A percentile compares a stretch with the other conserved stretches of the same genome.
phyloP scores from a whole-genome alignment of 2,113 vertebrate species.

The Acrocephalus kingi region DNA sequence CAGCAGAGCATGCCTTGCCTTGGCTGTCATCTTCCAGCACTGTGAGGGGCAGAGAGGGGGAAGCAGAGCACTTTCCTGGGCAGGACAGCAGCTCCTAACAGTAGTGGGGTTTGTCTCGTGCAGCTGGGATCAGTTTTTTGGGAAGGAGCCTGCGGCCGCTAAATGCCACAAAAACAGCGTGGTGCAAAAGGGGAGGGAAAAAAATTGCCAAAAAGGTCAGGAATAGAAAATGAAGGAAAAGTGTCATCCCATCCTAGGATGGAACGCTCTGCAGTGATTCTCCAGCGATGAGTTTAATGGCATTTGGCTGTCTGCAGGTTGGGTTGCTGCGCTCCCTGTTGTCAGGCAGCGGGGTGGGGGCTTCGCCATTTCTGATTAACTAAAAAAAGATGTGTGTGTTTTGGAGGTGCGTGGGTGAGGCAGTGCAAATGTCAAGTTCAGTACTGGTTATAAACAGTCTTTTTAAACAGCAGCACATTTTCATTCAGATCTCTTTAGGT shows the following conservation, averaged over 20 bases:
- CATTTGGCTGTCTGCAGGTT: conserved; percentile 47
- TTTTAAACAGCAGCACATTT: conserved; percentile 57
- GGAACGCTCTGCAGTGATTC: background rate
- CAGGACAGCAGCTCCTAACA: background rate
- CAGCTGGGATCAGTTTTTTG: background rate
- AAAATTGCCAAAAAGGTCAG: background rate
- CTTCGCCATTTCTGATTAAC: conserved; percentile 45
- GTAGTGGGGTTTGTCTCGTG: background rate
- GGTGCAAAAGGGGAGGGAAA: background rate
- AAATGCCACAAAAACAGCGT: background rate
- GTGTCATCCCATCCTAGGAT: background rate
- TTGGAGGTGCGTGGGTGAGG: conserved; percentile 37
- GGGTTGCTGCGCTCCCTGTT: conserved; percentile 10
- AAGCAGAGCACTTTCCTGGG: background rate
- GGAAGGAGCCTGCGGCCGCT: background rate
- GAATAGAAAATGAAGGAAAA: background rate
- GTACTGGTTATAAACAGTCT: conserved; percentile 46
- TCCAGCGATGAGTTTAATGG: background rate
- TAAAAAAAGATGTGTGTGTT: conserved; percentile 58
- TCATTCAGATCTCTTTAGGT: conserved; percentile 69
- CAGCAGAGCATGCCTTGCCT: background rate
- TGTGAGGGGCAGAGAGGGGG: background rate
- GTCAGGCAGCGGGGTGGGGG: background rate
- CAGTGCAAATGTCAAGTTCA: conserved; percentile 62
- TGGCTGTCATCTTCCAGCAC: background rate